These are phyloP conservation scores for Pomacea maculata DNA, from an alignment of 1,140 invertebrate species.

Conservation along the genomic window DNA sequence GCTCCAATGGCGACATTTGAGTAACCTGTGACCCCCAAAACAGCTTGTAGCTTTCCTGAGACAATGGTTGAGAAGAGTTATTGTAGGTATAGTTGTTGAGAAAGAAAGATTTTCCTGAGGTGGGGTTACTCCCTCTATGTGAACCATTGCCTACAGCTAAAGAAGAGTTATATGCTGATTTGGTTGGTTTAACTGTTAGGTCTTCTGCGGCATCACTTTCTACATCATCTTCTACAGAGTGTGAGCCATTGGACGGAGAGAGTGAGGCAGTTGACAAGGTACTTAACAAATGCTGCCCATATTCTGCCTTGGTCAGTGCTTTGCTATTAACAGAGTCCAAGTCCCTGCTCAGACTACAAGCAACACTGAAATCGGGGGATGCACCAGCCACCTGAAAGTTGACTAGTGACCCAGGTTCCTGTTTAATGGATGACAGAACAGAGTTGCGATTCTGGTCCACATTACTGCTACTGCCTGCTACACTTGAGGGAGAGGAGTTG, in stretches of 20 bases:
- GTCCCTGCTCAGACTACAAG: too few relatives aligned
- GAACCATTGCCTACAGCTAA: not conserved
- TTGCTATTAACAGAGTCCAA: too few relatives aligned
- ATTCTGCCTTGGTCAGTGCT: too few relatives aligned
- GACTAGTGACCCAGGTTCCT: not conserved
- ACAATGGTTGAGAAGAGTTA: not conserved
- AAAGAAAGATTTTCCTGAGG: not conserved
- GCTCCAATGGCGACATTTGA: not conserved
- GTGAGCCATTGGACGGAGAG: slow-evolving; percentile 7
- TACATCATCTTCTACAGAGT: not conserved
- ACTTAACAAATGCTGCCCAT: slow-evolving; percentile 11
- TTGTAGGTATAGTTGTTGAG: not conserved
- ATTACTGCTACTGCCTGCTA: not conserved
- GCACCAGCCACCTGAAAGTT: too few relatives aligned
- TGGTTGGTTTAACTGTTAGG: not conserved
- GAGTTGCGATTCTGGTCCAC: slow-evolving; percentile 20
- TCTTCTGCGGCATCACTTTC: not conserved
- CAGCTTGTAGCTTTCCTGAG: not conserved
- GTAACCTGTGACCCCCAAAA: not conserved
- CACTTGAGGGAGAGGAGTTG: slow-evolving; percentile 7
- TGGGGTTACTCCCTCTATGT: not conserved
- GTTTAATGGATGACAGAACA: slow-evolving; percentile 9
- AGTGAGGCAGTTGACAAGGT: slow-evolving; percentile 15
- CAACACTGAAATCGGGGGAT: too few relatives aligned
- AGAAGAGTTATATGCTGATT: not conserved